A percentile compares a stretch with the other conserved stretches of the same genome.
phyloP scores from a whole-genome alignment of 2,797 vertebrate genomes.

The Sebastes kiyomatsui region DNA sequence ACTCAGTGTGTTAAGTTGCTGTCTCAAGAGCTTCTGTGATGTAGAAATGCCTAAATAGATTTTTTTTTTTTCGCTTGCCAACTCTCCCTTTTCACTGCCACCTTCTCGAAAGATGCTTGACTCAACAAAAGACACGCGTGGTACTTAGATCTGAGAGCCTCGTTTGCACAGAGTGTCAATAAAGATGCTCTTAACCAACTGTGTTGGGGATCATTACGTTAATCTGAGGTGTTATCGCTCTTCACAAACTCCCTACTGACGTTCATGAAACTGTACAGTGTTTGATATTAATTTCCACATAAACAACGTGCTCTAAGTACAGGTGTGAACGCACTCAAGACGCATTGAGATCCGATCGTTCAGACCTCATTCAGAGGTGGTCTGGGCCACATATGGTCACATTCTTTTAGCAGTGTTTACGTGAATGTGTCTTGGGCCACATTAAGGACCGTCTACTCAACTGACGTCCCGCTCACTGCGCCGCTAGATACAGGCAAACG shows the following conservation, averaged over 20 bases:
- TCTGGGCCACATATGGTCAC: too few relatives aligned
- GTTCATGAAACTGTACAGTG: background rate
- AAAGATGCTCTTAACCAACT: slow-evolving; percentile 52
- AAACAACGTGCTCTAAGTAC: background rate
- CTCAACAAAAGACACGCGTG: slow-evolving; percentile 10
- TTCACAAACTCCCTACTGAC: slow-evolving; percentile 16
- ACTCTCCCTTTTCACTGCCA: slow-evolving; percentile 41
- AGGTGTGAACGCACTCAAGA: too few relatives aligned
- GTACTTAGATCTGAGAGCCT: slow-evolving; percentile 33
- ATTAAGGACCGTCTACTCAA: too few relatives aligned
- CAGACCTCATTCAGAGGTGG: too few relatives aligned
- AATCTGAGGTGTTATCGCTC: background rate
- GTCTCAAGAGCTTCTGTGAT: slow-evolving; percentile 54
- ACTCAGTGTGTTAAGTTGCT: slow-evolving; percentile 15
- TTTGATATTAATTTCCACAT: background rate
- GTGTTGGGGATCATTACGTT: slow-evolving; percentile 1
- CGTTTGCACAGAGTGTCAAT: slow-evolving; percentile 65
- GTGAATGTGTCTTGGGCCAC: too few relatives aligned
- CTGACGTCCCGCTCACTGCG: too few relatives aligned
- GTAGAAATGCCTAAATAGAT: slow-evolving; percentile 58
- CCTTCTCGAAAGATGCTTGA: slow-evolving; percentile 57
- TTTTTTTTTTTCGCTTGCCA: slow-evolving; percentile 47
- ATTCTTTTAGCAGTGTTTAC: too few relatives aligned
- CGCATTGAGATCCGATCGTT: too few relatives aligned
- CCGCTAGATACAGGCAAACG: fast-evolving